phyloP scores from a whole-genome alignment of 1,140 invertebrate species.

The Anagrus nilaparvatae region DNA sequence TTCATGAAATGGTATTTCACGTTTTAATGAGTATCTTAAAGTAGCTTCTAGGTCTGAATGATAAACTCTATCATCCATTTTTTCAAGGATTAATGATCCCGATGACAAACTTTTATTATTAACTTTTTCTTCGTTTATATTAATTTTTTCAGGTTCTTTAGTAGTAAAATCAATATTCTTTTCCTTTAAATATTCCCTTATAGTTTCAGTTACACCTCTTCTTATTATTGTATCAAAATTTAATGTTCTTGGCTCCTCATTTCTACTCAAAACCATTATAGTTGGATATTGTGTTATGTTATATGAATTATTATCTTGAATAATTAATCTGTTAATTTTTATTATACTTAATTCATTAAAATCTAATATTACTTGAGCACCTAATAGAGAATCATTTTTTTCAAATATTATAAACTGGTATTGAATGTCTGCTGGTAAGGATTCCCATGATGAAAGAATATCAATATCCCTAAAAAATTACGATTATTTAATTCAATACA shows the following conservation, averaged over 20 bases:
- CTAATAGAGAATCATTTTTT: slow-evolving; percentile 44
- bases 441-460: slow-evolving; percentile 39
- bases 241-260: slow-evolving; percentile 33
- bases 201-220: slow-evolving; percentile 30
- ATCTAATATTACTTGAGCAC: slow-evolving; percentile 53
- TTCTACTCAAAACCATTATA: slow-evolving; percentile 38
- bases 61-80: slow-evolving; percentile 52
- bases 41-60: slow-evolving; percentile 81
- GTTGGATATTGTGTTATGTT: slow-evolving; percentile 45
- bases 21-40: slow-evolving; percentile 63
- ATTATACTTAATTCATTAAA: slow-evolving; percentile 44
- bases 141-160: too few relatives aligned
- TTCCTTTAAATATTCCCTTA: slow-evolving; percentile 41
- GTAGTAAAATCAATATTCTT: slow-evolving; percentile 16
- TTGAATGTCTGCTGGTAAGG: slow-evolving; percentile 29
- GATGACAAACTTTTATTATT: too few relatives aligned
- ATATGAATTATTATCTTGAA: slow-evolving; percentile 41
- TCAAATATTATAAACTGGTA: slow-evolving; percentile 53
- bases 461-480: slow-evolving; percentile 27
- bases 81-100: too few relatives aligned
- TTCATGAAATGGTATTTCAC: slow-evolving; percentile 70
- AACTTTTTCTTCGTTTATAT: too few relatives aligned
- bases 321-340: slow-evolving; percentile 44
- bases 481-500: too few relatives aligned
- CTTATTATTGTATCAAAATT: slow-evolving; percentile 38